Evolutionary conservation across 2,888 invertebrate genomes (phyloP).

Genomic region (Cryptosula pallasiana): DNA sequence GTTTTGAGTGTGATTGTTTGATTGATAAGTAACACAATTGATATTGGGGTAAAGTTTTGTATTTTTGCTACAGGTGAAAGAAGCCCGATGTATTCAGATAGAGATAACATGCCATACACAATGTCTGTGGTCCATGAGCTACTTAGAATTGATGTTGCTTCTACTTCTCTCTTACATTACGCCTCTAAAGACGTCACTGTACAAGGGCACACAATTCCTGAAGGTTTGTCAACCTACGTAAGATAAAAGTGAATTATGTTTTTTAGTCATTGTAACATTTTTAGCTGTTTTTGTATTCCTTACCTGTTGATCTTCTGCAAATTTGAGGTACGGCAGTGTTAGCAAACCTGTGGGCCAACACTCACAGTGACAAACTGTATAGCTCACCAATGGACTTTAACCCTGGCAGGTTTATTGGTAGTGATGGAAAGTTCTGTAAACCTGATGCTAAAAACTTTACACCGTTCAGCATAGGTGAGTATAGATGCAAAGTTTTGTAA

Average conservation of each 20-base stretch:
- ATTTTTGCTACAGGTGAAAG: background rate
- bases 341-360: background rate
- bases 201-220: background rate
- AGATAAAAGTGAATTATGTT: too few relatives aligned
- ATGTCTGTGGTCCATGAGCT: background rate
- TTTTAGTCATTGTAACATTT: too few relatives aligned
- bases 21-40: too few relatives aligned
- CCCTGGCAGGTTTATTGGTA: background rate
- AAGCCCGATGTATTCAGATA: background rate
- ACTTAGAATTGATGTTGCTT: background rate
- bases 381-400: background rate
- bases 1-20: too few relatives aligned
- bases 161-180: background rate
- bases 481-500: too few relatives aligned
- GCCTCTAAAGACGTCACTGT: background rate
- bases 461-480: background rate
- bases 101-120: background rate
- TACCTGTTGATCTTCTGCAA: too few relatives aligned
- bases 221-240: too few relatives aligned
- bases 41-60: too few relatives aligned
- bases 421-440: background rate
- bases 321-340: background rate
- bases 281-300: too few relatives aligned
- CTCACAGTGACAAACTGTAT: background rate
- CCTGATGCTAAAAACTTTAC: background rate